These are phyloP conservation scores for Andricus quercusramuli DNA, from an alignment of 2,888 invertebrate species.

Conservation along the genomic window DNA sequence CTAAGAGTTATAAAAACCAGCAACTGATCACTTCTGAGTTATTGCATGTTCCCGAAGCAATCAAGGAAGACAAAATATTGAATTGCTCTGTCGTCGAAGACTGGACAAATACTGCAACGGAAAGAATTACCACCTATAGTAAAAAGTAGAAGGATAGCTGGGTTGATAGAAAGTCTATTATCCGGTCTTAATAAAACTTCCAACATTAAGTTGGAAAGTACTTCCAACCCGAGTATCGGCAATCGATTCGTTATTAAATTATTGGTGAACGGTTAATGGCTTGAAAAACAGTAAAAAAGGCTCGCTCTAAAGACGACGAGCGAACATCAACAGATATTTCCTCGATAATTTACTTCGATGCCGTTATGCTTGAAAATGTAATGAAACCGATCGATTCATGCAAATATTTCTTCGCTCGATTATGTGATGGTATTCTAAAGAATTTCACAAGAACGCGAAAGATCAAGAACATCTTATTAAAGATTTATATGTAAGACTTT, in stretches of 20 bases:
- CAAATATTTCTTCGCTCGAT: constrained; percentile 23
- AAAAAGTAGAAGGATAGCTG: constrained; percentile 11
- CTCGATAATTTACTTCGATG: constrained; percentile 1
- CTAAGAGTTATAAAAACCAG: not conserved
- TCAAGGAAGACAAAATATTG: not conserved
- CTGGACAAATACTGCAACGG: constrained; percentile 2
- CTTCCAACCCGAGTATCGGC: not conserved
- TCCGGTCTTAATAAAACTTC: not conserved
- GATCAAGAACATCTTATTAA: constrained; percentile 30
- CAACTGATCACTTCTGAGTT: not conserved
- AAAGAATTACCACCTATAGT: not conserved
- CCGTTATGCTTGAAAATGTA: constrained; percentile 19
- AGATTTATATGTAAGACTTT: not conserved
- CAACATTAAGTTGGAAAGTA: not conserved
- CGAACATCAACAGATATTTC: not conserved
- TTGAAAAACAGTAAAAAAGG: not conserved
- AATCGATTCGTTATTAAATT: constrained; percentile 17
- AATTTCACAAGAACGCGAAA: constrained; percentile 33
- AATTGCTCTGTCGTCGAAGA: not conserved
- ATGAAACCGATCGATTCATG: constrained; percentile 29
- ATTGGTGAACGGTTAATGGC: not conserved
- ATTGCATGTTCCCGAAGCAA: not conserved
- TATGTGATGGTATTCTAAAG: constrained; percentile 14
- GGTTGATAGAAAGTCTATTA: constrained; percentile 1
- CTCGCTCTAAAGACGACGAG: not conserved